phyloP scores from a whole-genome alignment of 1,140 invertebrate genomes.

The Trichonephila clavipes region DNA sequence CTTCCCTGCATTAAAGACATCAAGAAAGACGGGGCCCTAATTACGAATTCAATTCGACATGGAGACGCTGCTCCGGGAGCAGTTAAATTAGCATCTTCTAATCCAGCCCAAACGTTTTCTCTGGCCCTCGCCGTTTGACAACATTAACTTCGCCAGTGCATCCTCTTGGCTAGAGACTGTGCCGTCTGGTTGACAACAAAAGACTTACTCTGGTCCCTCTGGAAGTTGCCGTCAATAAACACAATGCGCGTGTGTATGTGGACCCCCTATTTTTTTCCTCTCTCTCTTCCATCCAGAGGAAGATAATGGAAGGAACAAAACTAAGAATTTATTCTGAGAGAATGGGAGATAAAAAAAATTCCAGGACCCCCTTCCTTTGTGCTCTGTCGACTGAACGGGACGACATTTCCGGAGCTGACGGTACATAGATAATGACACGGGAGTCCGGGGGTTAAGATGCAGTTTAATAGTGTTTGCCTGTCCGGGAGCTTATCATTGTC shows the following conservation, averaged over 20 bases:
- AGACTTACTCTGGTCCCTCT: slow-evolving; percentile 9
- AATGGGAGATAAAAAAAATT: slow-evolving; percentile 1
- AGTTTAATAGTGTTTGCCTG: slow-evolving; percentile 69
- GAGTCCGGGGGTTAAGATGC: slow-evolving; percentile 70
- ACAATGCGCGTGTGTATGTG: not conserved
- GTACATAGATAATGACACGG: slow-evolving; percentile 72
- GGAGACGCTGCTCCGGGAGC: not conserved
- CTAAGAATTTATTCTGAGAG: slow-evolving; percentile 26
- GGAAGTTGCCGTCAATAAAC: slow-evolving; percentile 35
- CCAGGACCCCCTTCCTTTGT: slow-evolving; percentile 26
- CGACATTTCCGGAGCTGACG: slow-evolving; percentile 64
- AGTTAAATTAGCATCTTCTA: slow-evolving; percentile 22
- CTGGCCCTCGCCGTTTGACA: slow-evolving; percentile 14
- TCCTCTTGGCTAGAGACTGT: not conserved
- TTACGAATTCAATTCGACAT: slow-evolving; percentile 5
- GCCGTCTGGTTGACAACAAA: slow-evolving; percentile 49
- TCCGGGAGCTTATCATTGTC: slow-evolving; percentile 74
- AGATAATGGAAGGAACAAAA: slow-evolving; percentile 51
- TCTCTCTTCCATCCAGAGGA: not conserved
- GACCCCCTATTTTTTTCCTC: not conserved
- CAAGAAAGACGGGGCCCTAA: not conserved
- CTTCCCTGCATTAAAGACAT: not conserved
- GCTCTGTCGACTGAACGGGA: not conserved
- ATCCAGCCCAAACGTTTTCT: not conserved
- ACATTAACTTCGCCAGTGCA: not conserved